Percentiles rank a stretch among this genome's conserved stretches.
Conservation (phyloP, 53 echinoderm and acorn worm genomes). For the Hippasteria phrygiana region DNA sequence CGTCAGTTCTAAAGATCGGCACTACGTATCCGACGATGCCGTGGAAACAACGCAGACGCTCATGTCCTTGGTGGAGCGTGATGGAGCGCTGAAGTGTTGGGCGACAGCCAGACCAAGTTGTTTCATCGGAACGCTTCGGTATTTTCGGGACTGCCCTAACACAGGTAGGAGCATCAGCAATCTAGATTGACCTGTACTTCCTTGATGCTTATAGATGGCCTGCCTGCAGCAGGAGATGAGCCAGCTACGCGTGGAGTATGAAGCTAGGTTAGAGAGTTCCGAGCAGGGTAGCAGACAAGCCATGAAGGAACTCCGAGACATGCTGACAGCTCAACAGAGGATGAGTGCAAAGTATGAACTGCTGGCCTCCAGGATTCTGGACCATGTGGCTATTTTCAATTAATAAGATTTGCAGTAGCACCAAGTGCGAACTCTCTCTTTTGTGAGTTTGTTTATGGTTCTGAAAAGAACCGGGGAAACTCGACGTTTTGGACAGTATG, state of each 20-base stretch:
- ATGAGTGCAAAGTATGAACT: slow-evolving; percentile 86
- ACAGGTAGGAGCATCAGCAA: too few species aligned
- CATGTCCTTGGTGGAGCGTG: too few species aligned
- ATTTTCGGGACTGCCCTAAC: too few species aligned
- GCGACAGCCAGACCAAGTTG: too few species aligned
- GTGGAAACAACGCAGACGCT: too few species aligned
- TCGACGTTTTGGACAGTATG: too few species aligned
- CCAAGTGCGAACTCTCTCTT: background rate
- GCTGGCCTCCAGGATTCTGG: background rate
- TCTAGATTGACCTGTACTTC: background rate
- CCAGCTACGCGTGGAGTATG: slow-evolving; percentile 83
- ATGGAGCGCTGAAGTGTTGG: too few species aligned
- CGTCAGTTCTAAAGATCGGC: too few species aligned
- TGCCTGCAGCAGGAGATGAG: slow-evolving; percentile 85
- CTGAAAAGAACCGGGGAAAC: too few species aligned
- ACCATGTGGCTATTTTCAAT: background rate
- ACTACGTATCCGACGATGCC: too few species aligned
- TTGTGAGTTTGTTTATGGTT: too few species aligned
- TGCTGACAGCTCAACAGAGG: slow-evolving; percentile 87
- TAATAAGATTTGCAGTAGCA: background rate
- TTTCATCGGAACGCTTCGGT: too few species aligned
- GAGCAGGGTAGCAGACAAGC: slow-evolving; percentile 84
- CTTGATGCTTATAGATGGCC: slow-evolving; percentile 59
- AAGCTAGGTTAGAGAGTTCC: slow-evolving; percentile 81
- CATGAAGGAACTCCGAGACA: slow-evolving; percentile 84